A percentile compares a stretch with the other conserved stretches of the same genome.
phyloP scores from a whole-genome alignment of 1,140 invertebrate genomes.

The Drosophila baimaii region DNA sequence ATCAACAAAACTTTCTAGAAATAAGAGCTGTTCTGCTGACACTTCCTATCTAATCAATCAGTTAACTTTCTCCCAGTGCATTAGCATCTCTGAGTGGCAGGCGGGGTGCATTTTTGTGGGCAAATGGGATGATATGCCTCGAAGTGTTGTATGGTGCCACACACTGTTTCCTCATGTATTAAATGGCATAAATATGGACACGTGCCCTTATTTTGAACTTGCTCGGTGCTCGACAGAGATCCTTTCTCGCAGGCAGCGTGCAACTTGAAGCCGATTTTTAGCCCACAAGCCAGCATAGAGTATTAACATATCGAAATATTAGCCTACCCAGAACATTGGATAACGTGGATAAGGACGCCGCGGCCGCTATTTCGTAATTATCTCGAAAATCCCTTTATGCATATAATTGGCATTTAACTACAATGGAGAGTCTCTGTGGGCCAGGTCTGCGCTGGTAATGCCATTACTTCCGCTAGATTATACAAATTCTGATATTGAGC shows the following conservation, averaged over 20 bases:
- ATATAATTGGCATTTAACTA: conserved; percentile 80
- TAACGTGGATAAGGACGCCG: conserved; percentile 71
- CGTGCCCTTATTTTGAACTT: conserved; percentile 72
- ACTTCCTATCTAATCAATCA: neutral
- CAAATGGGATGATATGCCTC: conserved; percentile 42
- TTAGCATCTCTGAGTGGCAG: conserved; percentile 10
- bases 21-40: neutral
- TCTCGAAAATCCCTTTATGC: conserved; percentile 74
- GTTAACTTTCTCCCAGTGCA: conserved; percentile 19
- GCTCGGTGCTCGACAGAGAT: conserved; percentile 13
- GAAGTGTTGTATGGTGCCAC: conserved; percentile 49
- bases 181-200: conserved; percentile 81
- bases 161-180: conserved; percentile 71
- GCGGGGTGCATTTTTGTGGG: conserved; percentile 40
- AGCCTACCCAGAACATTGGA: conserved; percentile 82
- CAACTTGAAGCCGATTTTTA: conserved; percentile 64
- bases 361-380: conserved; percentile 71
- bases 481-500: conserved; percentile 45
- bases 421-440: conserved; percentile 49
- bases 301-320: conserved; percentile 84
- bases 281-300: conserved; percentile 50
- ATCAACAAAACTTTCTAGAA: neutral
- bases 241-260: conserved; percentile 29
- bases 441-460: conserved; percentile 57
- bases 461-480: conserved; percentile 70